Evolutionary conservation across 1,140 invertebrate species (phyloP).

Genomic region (Drosophila kohkoa): DNA sequence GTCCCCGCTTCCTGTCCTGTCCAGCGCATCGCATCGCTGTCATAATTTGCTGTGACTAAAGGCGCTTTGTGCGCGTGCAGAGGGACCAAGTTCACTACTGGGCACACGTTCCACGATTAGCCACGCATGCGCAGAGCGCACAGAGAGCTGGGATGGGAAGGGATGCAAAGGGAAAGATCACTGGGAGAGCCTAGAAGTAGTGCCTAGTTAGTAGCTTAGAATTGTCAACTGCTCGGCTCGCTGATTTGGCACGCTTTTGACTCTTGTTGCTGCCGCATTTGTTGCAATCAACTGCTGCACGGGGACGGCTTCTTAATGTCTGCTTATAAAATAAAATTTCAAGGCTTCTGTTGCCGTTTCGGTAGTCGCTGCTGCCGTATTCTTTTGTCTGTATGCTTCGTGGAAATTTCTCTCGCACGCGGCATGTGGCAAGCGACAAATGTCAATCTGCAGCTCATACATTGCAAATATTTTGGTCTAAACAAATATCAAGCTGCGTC

Average conservation of each 20-base stretch:
- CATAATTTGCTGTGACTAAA: constrained; percentile 79
- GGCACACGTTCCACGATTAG: constrained; percentile 73
- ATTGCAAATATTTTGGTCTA: constrained; percentile 77
- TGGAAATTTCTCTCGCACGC: constrained; percentile 41
- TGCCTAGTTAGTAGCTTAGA: constrained; percentile 72
- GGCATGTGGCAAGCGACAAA: constrained; percentile 27
- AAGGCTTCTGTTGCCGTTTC: constrained; percentile 73
- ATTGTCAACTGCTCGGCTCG: constrained; percentile 68
- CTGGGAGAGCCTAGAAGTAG: neutral
- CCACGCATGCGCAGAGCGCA: constrained; percentile 64
- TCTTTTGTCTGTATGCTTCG: constrained; percentile 52
- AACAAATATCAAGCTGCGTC: constrained; percentile 64
- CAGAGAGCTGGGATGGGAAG: neutral
- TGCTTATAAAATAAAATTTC: constrained; percentile 76
- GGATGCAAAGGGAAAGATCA: neutral
- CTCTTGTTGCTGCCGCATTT: constrained; percentile 21
- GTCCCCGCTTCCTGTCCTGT: neutral
- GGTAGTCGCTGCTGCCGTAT: constrained; percentile 53
- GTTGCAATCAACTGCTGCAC: constrained; percentile 56
- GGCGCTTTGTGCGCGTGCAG: constrained; percentile 65
- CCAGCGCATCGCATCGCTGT: constrained; percentile 20
- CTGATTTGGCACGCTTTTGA: constrained; percentile 58
- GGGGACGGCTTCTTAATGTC: constrained; percentile 58
- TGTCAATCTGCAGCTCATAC: constrained; percentile 56
- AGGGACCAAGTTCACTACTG: constrained; percentile 36